Evolutionary conservation across 2,888 invertebrate genomes (phyloP).

Genomic region (Diarsia rubi): DNA sequence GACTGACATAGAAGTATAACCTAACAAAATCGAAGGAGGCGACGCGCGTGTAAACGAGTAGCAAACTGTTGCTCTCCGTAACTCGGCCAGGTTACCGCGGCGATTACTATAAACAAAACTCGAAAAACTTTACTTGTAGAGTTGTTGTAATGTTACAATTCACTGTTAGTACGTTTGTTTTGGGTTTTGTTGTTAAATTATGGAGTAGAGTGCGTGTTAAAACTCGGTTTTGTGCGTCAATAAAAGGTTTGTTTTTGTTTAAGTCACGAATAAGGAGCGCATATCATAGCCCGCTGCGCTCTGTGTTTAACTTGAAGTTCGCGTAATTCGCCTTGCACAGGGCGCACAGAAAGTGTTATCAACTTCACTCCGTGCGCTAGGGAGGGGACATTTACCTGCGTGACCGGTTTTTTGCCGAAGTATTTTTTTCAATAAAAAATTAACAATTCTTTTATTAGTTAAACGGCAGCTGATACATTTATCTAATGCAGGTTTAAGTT

Average conservation of each 20-base stretch:
- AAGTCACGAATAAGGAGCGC: slow-evolving; percentile 79
- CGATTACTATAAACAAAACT: slow-evolving; percentile 82
- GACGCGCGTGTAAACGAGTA: slow-evolving; percentile 73
- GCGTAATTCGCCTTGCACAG: slow-evolving; percentile 57
- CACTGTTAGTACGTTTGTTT: slow-evolving; percentile 79
- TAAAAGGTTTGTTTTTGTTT: slow-evolving; percentile 82
- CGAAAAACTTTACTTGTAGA: slow-evolving; percentile 78
- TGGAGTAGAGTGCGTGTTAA: slow-evolving; percentile 80
- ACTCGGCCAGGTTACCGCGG: slow-evolving; percentile 80
- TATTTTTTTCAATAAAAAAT: slow-evolving; percentile 59
- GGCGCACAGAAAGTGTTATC: slow-evolving; percentile 71
- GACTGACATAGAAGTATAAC: slow-evolving; percentile 83
- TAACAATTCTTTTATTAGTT: slow-evolving; percentile 68
- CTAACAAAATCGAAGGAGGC: slow-evolving; percentile 81
- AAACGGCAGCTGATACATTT: slow-evolving; percentile 64
- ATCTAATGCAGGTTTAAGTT: slow-evolving; percentile 24
- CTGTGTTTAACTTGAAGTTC: slow-evolving; percentile 70
- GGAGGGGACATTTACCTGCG: slow-evolving; percentile 74
- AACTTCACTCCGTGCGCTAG: slow-evolving; percentile 73
- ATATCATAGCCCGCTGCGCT: slow-evolving; percentile 45
- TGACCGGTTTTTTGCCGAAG: slow-evolving; percentile 67
- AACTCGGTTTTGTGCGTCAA: slow-evolving; percentile 79
- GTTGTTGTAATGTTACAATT: slow-evolving; percentile 74
- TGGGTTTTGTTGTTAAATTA: slow-evolving; percentile 78
- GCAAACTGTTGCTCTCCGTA: slow-evolving; percentile 80